Evolutionary conservation across 1,140 invertebrate species (phyloP), one percentile per base, ranked within the genome.

Genomic region (Calliphora vicina): DNA sequence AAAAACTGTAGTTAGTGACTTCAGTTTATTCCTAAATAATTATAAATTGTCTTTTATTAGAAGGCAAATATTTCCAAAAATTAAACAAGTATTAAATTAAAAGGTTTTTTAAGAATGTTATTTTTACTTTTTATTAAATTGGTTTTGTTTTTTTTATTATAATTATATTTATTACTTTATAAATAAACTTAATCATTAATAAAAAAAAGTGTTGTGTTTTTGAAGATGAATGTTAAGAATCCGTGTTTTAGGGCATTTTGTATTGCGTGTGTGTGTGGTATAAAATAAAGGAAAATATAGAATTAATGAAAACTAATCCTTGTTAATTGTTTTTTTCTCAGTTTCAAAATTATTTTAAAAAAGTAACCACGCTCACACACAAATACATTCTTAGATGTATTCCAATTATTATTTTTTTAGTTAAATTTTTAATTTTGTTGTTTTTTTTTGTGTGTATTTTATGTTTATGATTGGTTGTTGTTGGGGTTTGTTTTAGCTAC

Each of bases 171-270:
- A 42, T 83, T 76, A 74, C 81, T 27, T 78, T 82, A 76, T 81
- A 81, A 81, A 81, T 81, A 81, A 81, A 67, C 50, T 81, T 81
- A 81, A 81, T 43, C n/a, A 25, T 78, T 78, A 45, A 76, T 43
- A 78, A 78, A 78, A 76, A 43, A 43, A 78, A 74, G 26, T 35
- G 29, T 42, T 76, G 27, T 76, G n/a, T 42, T 15, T 29, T 76
- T 57, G n/a, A 43, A 78, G 25, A 43, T 78, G 74, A 78, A 78
- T 78, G 74, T 78, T 23, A 78, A 78, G 25, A 78, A 78, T 43
- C n/a, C n/a, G 74, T 78, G 74, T 78, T n/a, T 45, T 29, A 74
- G 72, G 35, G 35, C 6, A 35, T 76, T 76, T n/a, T 57, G 50
- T 57, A n/a, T n/a, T 17, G 50, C 50, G n/a, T n/a, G 8, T 57